phyloP scores from a whole-genome alignment of 1,140 invertebrate species.

The Ephestia elutella region DNA sequence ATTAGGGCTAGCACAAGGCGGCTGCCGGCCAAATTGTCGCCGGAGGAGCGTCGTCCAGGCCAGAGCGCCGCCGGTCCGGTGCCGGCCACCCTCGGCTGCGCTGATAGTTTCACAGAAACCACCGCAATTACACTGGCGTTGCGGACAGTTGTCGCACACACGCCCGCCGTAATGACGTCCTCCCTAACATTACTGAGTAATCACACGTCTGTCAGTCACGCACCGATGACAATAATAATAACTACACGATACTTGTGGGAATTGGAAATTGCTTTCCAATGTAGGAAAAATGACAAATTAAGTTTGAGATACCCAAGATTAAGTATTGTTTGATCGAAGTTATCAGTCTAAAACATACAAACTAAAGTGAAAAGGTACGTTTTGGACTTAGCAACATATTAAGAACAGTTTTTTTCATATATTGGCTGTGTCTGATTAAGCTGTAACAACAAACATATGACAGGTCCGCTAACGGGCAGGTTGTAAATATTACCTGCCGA shows the following conservation, averaged over 20 bases:
- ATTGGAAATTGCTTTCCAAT: constrained; percentile 18
- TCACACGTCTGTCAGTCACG: constrained; percentile 48
- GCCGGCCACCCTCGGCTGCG: constrained; percentile 27
- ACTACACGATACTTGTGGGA: constrained; percentile 39
- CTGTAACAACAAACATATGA: background rate
- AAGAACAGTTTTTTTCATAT: too few species aligned
- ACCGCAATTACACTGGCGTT: constrained; percentile 44
- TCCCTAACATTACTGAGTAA: constrained; percentile 21
- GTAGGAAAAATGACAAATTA: background rate
- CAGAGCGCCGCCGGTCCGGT: background rate
- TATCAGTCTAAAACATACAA: too few species aligned
- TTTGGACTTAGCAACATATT: too few species aligned
- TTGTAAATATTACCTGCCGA: background rate
- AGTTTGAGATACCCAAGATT: too few species aligned
- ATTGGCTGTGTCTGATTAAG: too few species aligned
- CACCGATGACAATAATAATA: constrained; percentile 48
- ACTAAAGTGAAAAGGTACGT: too few species aligned
- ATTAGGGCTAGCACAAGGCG: constrained; percentile 36
- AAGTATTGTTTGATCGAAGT: too few species aligned
- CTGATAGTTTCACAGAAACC: constrained; percentile 49
- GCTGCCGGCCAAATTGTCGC: constrained; percentile 37
- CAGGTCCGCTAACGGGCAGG: background rate
- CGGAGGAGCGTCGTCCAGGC: constrained; percentile 15
- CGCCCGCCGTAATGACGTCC: constrained; percentile 16
- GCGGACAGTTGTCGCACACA: constrained; percentile 46